These are phyloP conservation scores for Thymelicus lineola DNA, from an alignment of 2,888 invertebrate species.

Conservation along the genomic window DNA sequence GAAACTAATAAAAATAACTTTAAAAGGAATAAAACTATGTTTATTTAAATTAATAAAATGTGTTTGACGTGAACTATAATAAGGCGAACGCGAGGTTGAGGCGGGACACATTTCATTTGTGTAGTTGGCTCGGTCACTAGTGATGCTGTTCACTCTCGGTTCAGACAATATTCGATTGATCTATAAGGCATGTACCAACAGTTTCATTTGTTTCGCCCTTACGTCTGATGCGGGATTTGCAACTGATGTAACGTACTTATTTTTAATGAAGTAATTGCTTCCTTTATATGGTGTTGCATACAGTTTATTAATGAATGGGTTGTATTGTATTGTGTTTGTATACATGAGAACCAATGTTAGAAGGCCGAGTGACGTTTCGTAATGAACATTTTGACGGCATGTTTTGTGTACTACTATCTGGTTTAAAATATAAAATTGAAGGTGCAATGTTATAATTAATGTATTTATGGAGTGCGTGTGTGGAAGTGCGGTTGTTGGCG, in stretches of 20 bases:
- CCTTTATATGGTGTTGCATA: conserved; percentile 40
- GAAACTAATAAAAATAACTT: too few relatives aligned
- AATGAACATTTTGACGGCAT: conserved; percentile 64
- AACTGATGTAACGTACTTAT: conserved; percentile 46
- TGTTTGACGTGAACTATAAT: too few relatives aligned
- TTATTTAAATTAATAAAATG: too few relatives aligned
- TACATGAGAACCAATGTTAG: conserved; percentile 43
- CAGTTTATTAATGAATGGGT: conserved; percentile 14
- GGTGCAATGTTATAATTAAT: conserved; percentile 82
- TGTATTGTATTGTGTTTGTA: conserved; percentile 46
- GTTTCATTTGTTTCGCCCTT: conserved; percentile 39
- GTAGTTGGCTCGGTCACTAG: not conserved
- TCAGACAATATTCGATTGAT: conserved; percentile 62
- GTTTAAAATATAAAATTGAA: conserved; percentile 68
- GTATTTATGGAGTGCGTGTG: conserved; percentile 56
- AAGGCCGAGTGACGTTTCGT: conserved; percentile 49
- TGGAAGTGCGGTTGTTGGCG: conserved; percentile 56
- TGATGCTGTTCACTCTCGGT: conserved; percentile 44
- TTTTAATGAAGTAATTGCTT: conserved; percentile 45
- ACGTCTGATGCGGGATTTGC: conserved; percentile 53
- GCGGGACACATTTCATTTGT: not conserved
- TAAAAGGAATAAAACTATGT: too few relatives aligned
- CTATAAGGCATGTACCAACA: conserved; percentile 40
- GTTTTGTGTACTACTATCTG: conserved; percentile 71
- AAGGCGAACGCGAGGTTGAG: too few relatives aligned